Conservation (phyloP, 2,888 invertebrate genomes). For the Drosophila borealis region DNA sequence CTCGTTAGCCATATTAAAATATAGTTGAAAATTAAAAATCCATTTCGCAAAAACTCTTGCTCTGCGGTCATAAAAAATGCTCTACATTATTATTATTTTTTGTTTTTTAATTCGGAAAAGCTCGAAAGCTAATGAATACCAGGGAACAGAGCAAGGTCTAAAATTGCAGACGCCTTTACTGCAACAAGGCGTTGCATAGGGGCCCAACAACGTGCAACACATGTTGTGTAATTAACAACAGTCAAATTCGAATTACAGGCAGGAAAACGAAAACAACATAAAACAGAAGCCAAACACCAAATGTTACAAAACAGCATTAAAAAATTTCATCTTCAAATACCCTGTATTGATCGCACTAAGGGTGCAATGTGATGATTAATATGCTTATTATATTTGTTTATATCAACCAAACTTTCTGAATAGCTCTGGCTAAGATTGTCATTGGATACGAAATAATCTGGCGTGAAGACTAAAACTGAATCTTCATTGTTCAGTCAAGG, state of each 20-base stretch:
- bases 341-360: background rate
- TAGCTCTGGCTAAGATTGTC: too few relatives aligned
- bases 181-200: conserved; percentile 35
- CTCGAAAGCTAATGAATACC: conserved; percentile 41
- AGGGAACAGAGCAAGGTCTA: conserved; percentile 24
- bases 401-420: background rate
- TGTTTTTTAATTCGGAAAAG: conserved; percentile 15
- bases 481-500: too few relatives aligned
- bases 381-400: background rate
- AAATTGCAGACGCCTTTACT: conserved; percentile 14
- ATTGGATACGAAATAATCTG: too few relatives aligned
- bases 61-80: conserved; percentile 37
- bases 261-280: conserved; percentile 51
- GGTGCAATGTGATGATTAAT: too few relatives aligned
- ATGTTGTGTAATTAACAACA: conserved; percentile 75
- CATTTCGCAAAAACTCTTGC: conserved; percentile 56
- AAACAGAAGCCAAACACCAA: conserved; percentile 63
- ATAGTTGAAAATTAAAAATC: conserved; percentile 79
- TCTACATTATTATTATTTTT: conserved; percentile 9
- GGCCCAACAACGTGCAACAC: conserved; percentile 45
- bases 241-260: conserved; percentile 22
- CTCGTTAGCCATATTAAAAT: conserved; percentile 76
- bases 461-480: too few relatives aligned
- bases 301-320: conserved; percentile 48
- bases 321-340: conserved; percentile 2